Base-by-base conservation (phyloP, 1,140 invertebrate genomes). In the Zaprionus ornatus region DNA sequence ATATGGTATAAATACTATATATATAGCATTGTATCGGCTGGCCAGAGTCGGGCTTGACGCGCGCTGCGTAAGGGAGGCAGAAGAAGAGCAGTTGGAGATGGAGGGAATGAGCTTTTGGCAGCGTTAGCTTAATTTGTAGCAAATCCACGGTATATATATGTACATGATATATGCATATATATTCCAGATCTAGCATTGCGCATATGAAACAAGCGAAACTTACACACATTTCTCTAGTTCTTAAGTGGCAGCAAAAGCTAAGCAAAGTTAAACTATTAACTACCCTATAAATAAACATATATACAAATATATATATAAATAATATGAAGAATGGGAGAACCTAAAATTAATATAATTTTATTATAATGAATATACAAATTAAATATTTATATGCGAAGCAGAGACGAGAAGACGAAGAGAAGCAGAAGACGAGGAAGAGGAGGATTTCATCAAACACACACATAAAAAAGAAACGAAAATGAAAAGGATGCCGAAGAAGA, bases 381-480 rank as follows among this genome's bases (percentile, higher is more conserved):
- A 90, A 90, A 90, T 90, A 90, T 90, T 85, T 90, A 85, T 90
- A 90, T 75, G 76, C 68, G 60, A 48, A 19, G 35, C 29, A 74
- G 74, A 78, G 52, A 56, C 62, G 64, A 69, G 64, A 69, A 68
- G 79, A 84, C 59, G 69, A 74, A 73, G 40, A 17, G 40, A 45
- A 45, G 40, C 40, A 45, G 55, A 79, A 42, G 61, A 80, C 67
- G 74, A 84, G 68, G 82, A 80, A 45, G 65, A 74, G 69, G 71
- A 82, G 63, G 86, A 85, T 90, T 90, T 90, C 86, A 90, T 90
- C 86, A 90, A 90, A 90, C 78, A 90, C 85, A 90, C 85, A 90
- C 86, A 74, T 74, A 69, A 45, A 32, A 73, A 55, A 56, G 59
- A 75, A 1, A 64, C 62, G 63, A 65, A 62, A 55, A 42, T 17